These are phyloP conservation scores for Sarotherodon lohbergeri DNA, from an alignment of 2,113 vertebrate genomes.

Conservation along the genomic window DNA sequence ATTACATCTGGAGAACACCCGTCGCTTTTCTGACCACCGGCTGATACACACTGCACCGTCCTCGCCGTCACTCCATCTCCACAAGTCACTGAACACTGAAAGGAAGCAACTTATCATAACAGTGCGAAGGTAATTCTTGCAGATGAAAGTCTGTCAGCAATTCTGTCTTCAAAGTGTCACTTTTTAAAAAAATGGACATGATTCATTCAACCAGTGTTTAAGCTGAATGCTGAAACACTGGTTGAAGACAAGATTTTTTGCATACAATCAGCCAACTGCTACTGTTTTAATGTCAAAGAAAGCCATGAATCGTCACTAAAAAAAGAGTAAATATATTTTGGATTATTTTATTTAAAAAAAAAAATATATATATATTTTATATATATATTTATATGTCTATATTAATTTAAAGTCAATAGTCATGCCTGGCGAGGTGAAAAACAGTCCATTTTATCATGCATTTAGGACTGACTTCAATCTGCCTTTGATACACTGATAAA, in stretches of 20 bases:
- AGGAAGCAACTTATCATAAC: neutral
- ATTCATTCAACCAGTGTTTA: neutral
- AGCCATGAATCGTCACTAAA: neutral
- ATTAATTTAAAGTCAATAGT: neutral
- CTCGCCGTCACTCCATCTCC: slow-evolving; percentile 85
- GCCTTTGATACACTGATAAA: neutral
- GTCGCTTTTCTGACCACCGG: slow-evolving; percentile 74
- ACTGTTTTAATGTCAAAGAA: neutral
- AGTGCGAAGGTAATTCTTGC: neutral
- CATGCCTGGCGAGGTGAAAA: neutral
- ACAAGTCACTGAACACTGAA: slow-evolving; percentile 87
- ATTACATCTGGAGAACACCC: slow-evolving; percentile 70
- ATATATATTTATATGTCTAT: neutral
- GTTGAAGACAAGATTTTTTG: neutral
- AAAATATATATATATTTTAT: too few relatives aligned
- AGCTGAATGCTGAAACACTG: neutral
- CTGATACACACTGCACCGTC: slow-evolving; percentile 82
- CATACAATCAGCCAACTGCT: neutral
- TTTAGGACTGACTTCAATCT: neutral
- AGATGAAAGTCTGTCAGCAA: neutral
- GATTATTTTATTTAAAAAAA: neutral
- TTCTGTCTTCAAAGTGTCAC: neutral
- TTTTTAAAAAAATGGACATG: rapidly evolving
- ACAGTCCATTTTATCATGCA: neutral
- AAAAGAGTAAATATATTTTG: neutral